Evolutionary conservation across 2,797 vertebrate species (phyloP).

Genomic region (Alauda arvensis): DNA sequence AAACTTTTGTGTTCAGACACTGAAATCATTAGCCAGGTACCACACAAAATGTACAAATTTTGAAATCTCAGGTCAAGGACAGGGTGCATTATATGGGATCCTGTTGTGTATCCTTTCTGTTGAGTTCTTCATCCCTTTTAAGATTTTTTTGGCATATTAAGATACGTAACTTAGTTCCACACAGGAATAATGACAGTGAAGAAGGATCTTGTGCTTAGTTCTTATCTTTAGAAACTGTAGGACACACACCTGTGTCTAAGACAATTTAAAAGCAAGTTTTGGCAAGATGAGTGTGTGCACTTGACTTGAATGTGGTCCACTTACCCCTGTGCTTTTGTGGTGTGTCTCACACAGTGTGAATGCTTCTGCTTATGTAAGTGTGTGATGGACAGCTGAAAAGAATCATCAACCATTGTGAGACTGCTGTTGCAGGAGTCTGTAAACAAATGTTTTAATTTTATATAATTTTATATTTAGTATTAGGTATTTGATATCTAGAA

Average conservation of each 20-base stretch:
- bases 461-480: background rate
- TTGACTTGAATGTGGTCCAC: background rate
- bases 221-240: background rate
- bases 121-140: background rate
- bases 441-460: background rate
- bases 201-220: background rate
- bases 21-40: background rate
- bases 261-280: background rate
- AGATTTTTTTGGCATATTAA: background rate
- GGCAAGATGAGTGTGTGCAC: background rate
- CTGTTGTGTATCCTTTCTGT: background rate
- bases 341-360: background rate
- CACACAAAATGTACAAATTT: background rate
- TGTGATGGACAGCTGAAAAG: conserved; percentile 9
- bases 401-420: background rate
- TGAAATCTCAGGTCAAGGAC: background rate
- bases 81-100: fast-evolving
- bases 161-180: background rate
- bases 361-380: background rate
- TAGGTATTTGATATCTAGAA: background rate
- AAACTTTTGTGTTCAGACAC: background rate
- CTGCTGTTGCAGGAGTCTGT: background rate
- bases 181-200: background rate
- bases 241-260: background rate
- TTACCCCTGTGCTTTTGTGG: background rate